A percentile compares a stretch with the other conserved stretches of the same genome.
phyloP scores from a whole-genome alignment of 37 sponge, comb jelly and placozoan species.

The Tethya wilhelma region DNA sequence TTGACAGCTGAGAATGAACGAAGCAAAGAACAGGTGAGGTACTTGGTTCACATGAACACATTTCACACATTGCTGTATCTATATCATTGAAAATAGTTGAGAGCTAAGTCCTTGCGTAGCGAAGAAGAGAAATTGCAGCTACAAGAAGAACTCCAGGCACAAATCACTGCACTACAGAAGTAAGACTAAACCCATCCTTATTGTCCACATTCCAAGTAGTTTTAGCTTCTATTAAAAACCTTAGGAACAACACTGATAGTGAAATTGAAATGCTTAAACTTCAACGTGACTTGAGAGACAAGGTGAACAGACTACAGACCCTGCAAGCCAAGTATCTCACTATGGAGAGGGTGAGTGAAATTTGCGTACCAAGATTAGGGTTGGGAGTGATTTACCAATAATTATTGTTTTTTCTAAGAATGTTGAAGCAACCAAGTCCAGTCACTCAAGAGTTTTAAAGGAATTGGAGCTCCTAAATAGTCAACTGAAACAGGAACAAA shows the following conservation, averaged over 20 bases:
- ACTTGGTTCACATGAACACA: neutral
- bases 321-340: conserved; percentile 38
- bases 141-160: conserved; percentile 44
- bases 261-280: conserved; percentile 66
- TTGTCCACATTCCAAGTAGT: neutral
- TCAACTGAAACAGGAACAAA: conserved; percentile 56
- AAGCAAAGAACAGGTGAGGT: conserved; percentile 29
- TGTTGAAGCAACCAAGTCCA: conserved; percentile 20
- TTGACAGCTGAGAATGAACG: conserved; percentile 38
- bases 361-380: neutral
- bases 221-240: neutral
- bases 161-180: conserved; percentile 25
- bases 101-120: conserved; percentile 8
- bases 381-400: neutral
- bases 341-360: conserved; percentile 48
- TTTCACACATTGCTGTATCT: no score
- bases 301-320: conserved; percentile 34
- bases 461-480: conserved; percentile 59
- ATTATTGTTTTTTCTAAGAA: conserved; percentile 39
- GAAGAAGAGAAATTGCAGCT: conserved; percentile 57
- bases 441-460: conserved; percentile 43
- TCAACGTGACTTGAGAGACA: conserved; percentile 70
- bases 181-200: neutral
- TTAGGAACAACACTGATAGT: conserved; percentile 48
- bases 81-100: no score